These are phyloP conservation scores for Orbicella faveolata DNA, from an alignment of 64 coral and sea anemone species.

Conservation along the genomic window DNA sequence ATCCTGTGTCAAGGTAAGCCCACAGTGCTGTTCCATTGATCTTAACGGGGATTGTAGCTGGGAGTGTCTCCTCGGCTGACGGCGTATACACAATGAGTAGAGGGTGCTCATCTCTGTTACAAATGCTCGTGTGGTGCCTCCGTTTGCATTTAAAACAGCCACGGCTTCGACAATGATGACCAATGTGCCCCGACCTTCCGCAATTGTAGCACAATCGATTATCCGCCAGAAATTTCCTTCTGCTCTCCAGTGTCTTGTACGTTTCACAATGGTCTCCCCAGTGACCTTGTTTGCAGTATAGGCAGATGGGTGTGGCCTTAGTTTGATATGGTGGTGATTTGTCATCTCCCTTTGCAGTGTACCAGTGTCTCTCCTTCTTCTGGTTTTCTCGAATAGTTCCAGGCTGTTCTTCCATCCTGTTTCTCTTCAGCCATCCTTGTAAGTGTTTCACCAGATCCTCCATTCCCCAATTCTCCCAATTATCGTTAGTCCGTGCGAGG, in stretches of 20 bases:
- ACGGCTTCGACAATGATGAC: slow-evolving; percentile 31
- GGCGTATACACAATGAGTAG: slow-evolving; percentile 43
- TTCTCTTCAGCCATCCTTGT: slow-evolving; percentile 70
- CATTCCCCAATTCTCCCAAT: slow-evolving; percentile 84
- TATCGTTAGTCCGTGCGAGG: slow-evolving; percentile 61
- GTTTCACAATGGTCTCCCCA: slow-evolving; percentile 50
- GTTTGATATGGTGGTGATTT: not conserved
- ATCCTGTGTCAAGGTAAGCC: slow-evolving; percentile 60
- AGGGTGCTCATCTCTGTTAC: not conserved
- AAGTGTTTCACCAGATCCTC: slow-evolving; percentile 38
- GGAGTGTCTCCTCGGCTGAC: slow-evolving; percentile 22
- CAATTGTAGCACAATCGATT: slow-evolving; percentile 63
- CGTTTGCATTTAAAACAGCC: slow-evolving; percentile 59
- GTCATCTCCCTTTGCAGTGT: slow-evolving; percentile 36
- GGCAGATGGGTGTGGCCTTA: slow-evolving; percentile 47
- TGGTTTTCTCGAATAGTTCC: slow-evolving; percentile 15
- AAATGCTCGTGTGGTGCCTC: slow-evolving; percentile 62
- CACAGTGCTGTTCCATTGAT: slow-evolving; percentile 29
- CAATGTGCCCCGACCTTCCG: slow-evolving; percentile 22
- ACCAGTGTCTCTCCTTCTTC: slow-evolving; percentile 63
- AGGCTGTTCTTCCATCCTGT: slow-evolving; percentile 46
- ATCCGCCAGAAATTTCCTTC: slow-evolving; percentile 51
- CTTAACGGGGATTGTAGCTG: slow-evolving; percentile 41
- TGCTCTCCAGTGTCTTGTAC: slow-evolving; percentile 28
- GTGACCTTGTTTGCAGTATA: slow-evolving; percentile 67